Percentiles rank a stretch among this genome's conserved stretches.
Evolutionary conservation across 2,797 vertebrate species (phyloP).

Genomic region (Pyrrhura leucotis): DNA sequence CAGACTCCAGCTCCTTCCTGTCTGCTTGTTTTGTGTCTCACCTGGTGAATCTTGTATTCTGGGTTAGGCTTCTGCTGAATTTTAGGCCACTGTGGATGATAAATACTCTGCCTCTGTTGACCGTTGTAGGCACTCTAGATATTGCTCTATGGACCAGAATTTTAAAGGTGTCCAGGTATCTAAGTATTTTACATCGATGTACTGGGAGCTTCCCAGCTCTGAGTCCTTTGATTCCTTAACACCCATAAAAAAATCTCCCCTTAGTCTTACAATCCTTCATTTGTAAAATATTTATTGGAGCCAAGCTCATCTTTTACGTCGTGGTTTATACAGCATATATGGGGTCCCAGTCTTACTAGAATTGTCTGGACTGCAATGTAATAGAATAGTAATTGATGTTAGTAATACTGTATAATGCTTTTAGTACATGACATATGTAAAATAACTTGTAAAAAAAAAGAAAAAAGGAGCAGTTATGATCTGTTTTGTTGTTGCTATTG

Average conservation of each 20-base stretch:
- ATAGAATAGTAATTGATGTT: not conserved
- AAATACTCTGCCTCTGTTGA: not conserved
- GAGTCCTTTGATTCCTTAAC: not conserved
- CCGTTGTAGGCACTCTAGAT: not conserved
- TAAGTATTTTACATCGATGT: not conserved
- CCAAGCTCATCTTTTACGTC: not conserved
- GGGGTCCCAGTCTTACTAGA: not conserved
- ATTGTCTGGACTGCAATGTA: not conserved
- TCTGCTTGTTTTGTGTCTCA: not conserved
- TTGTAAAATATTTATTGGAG: not conserved
- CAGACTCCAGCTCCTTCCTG: not conserved
- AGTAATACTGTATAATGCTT: not conserved
- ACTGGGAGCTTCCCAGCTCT: not conserved
- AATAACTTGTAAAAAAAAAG: not conserved
- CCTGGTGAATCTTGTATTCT: not conserved
- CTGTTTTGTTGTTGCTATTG: not conserved
- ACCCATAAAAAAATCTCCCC: not conserved
- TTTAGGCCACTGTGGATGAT: not conserved
- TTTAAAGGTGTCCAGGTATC: not conserved
- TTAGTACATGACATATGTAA: not conserved
- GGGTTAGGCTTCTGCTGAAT: not conserved
- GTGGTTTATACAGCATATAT: not conserved
- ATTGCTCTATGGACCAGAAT: not conserved
- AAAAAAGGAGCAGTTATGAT: not conserved
- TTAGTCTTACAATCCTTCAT: not conserved